Conservation (phyloP, 2,113 vertebrate genomes). For the Nesogale talazaci region DNA sequence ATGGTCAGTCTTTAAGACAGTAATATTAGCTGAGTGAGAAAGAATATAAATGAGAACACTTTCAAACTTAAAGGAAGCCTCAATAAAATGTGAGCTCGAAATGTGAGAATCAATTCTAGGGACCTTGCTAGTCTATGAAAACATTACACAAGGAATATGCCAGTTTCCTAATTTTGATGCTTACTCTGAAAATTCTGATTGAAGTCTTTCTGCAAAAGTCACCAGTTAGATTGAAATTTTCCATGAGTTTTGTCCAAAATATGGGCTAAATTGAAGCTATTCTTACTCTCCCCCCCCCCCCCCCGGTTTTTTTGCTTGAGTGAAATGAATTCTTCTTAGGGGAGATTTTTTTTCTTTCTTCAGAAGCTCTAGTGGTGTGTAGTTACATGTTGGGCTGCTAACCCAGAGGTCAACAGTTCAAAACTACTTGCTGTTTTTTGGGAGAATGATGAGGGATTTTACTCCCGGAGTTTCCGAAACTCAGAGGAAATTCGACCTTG, state of each 20-base stretch:
- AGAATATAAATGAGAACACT: constrained; percentile 44
- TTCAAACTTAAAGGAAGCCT: constrained; percentile 5
- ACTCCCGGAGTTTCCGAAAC: too few relatives aligned
- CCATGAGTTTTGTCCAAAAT: constrained; percentile 60
- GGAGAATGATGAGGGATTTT: too few relatives aligned
- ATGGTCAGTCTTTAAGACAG: not conserved
- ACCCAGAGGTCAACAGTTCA: too few relatives aligned
- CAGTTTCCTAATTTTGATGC: constrained; percentile 56
- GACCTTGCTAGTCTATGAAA: constrained; percentile 53
- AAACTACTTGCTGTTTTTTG: too few relatives aligned
- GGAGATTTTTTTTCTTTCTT: constrained; percentile 61
- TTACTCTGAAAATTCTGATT: constrained; percentile 60
- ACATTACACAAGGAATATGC: constrained; percentile 59
- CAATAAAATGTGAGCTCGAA: not conserved
- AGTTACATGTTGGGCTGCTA: too few relatives aligned
- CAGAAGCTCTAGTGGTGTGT: too few relatives aligned
- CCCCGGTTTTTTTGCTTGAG: constrained; percentile 30
- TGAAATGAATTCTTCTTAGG: constrained; percentile 74
- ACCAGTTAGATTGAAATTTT: constrained; percentile 63
- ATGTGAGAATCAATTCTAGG: constrained; percentile 32
- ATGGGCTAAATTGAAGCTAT: constrained; percentile 70
- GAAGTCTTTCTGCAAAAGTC: constrained; percentile 68
- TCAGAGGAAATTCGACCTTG: too few relatives aligned
- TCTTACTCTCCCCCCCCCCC: not conserved
- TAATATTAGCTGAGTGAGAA: constrained; percentile 49